Percentiles rank a stretch among this genome's conserved stretches.
phyloP scores from a whole-genome alignment of 2,888 invertebrate species.

The Tineola bisselliella region DNA sequence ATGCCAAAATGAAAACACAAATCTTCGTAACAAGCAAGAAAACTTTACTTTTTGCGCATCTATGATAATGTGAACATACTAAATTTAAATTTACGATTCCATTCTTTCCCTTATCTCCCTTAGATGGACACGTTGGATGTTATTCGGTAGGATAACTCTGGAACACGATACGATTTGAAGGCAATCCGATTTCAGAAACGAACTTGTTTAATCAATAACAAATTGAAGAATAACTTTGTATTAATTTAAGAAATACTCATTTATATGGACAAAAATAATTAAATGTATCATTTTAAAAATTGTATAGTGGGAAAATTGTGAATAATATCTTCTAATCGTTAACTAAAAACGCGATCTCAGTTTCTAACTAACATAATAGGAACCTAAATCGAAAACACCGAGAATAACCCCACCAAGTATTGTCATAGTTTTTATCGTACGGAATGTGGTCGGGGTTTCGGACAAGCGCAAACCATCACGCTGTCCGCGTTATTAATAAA shows the following conservation, averaged over 20 bases:
- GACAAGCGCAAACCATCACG: constrained; percentile 16
- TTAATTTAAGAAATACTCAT: no score
- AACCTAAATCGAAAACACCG: background rate
- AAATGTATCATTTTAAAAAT: no score
- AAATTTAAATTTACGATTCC: constrained; percentile 9
- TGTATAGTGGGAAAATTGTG: no score
- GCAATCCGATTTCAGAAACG: background rate
- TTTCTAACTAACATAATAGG: no score
- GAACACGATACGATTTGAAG: background rate
- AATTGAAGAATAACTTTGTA: no score
- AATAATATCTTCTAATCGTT: no score
- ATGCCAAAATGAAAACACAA: background rate
- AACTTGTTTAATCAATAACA: no score
- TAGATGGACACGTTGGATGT: constrained; percentile 6
- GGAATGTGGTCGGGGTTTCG: constrained; percentile 4
- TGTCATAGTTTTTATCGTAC: constrained; percentile 1
- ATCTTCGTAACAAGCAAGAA: constrained; percentile 4
- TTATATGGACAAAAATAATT: no score
- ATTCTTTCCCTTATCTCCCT: constrained; percentile 1
- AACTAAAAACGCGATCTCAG: no score
- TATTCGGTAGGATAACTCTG: background rate
- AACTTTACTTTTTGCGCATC: background rate
- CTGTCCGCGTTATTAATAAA: constrained; percentile 15
- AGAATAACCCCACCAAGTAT: background rate
- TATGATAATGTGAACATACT: constrained; percentile 6